These are phyloP conservation scores for Drosophila ogumai DNA, from an alignment of 1,140 invertebrate species.

Conservation along the genomic window DNA sequence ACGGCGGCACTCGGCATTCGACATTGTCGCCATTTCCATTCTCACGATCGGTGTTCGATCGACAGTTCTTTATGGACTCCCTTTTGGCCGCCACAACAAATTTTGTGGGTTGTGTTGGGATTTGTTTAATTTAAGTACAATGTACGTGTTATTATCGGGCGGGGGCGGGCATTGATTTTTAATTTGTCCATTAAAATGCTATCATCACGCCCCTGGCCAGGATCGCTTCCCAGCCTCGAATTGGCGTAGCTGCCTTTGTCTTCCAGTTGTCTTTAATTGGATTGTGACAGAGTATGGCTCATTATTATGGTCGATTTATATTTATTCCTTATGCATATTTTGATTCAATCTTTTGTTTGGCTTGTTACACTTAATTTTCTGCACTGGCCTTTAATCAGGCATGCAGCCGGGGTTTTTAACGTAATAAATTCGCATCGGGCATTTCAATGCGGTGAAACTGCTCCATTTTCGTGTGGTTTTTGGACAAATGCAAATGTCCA, in stretches of 20 bases:
- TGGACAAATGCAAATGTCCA: constrained; percentile 56
- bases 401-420: constrained; percentile 64
- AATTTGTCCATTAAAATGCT: constrained; percentile 82
- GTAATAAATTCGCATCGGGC: constrained; percentile 66
- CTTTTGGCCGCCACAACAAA: constrained; percentile 28
- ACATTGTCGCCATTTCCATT: constrained; percentile 81
- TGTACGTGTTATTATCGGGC: constrained; percentile 64
- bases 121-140: constrained; percentile 78
- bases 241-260: constrained; percentile 6
- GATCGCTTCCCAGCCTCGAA: constrained; percentile 41
- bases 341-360: constrained; percentile 15
- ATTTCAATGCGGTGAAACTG: constrained; percentile 62
- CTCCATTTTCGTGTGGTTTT: constrained; percentile 71
- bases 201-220: constrained; percentile 71
- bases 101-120: constrained; percentile 35
- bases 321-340: constrained; percentile 40
- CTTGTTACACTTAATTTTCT: constrained; percentile 60
- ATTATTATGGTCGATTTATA: constrained; percentile 71
- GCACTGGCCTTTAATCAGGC: constrained; percentile 47
- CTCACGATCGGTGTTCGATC: constrained; percentile 83
- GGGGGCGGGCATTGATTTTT: constrained; percentile 72
- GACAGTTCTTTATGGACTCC: constrained; percentile 67
- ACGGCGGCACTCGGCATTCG: constrained; percentile 55
- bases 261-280: constrained; percentile 44
- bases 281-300: constrained; percentile 60